Base-by-base conservation (phyloP, 2,797 vertebrate genomes). In the Sebastes wilsoni region DNA sequence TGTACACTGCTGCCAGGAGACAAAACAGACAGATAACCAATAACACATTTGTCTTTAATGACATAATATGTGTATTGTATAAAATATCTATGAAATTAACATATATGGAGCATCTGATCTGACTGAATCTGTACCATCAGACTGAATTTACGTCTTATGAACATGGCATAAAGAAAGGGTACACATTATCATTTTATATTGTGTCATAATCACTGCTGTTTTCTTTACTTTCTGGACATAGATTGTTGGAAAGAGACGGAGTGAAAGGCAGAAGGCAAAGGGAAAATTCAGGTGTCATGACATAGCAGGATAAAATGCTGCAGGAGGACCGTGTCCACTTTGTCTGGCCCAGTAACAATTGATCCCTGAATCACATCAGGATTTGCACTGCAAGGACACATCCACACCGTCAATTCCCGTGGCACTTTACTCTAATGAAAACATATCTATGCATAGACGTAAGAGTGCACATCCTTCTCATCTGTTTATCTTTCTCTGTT, bases 341-440 rank as follows among this genome's bases (percentile, higher is more conserved):
- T 72, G 62, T 73, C 36, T 71, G 61, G 66, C 65, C 56, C 85
- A 61, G 12, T 61, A 80, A 80, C 23, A 82, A 87, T 82, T 82
- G 88, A 93, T 92, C 77, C 69, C 54, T 30, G 66, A 77, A 87
- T 89, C 60, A 66, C 83, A 82, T 84, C 69, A 77, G 72, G 77
- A 59, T 82, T 72, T 72, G 16, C 38, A 36, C 56, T 67, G 60
- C 85, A 2, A 54, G 67, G 66, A 62, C 66, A 59, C 36, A 70
- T 32, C 11, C 54, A 54, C 32, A 28, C 46, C 60, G 13, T 66
- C 61, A 79, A 61, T 70, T 34, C 75, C 46, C 38, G 20, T 55
- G 14, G 22, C 32, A 64, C 9, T 46, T 74, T 23, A 68, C 66
- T 58, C 25, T 32, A 69, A 64, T 72, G 42, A 75, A 67, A 46